Evolutionary conservation across 1,140 invertebrate species (phyloP), one percentile per base, ranked within the genome.

Genomic region (Drosophila subpulchrella): DNA sequence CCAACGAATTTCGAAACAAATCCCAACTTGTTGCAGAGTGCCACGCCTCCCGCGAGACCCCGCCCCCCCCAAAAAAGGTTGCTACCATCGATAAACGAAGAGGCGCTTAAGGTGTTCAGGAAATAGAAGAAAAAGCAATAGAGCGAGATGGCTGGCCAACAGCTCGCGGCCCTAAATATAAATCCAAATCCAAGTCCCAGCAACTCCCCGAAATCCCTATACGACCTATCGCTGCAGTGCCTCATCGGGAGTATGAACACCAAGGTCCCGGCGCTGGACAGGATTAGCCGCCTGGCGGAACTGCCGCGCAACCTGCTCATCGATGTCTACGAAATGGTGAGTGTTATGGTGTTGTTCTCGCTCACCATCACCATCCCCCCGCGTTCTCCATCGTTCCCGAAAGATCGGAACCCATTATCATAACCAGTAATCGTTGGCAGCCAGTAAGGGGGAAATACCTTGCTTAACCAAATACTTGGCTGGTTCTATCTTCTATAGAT

Each of bases 321-420:
- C 34, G 91, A 92, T 80, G 81, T 91, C 54, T 92, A 92, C 56
- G 84, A 84, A 44, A 58, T 75, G 81, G 91, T 92, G 50, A 91
- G 84, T 79, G 20, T 8, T 12, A 0, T 27, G 24, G 2, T 44
- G 6, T 7, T 17, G n/a, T 24, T 47, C 20, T 7, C 20, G 11
- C 10, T 11, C 12, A 3, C 0, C 7, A 12, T 3, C 10, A 20
- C 20, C 20, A 20, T 20, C 20, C 20, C 20, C 20, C 20, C 20
- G 20, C 20, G 20, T n/a, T n/a, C 46, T 20, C 24, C 42, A n/a
- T 27, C 46, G 10, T 17, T 44, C 20, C 11, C 20, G 12, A 13
- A 27, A 13, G 11, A 30, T 7, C 39, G 6, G 20, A 30, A 10
- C 24, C 27, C 47, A 48, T 50, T 32, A 50, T 32, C 47, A 50